Percentiles rank a stretch among this genome's conserved stretches.
Conservation (phyloP, 2,797 vertebrate genomes). For the Adrianichthys oophorus region DNA sequence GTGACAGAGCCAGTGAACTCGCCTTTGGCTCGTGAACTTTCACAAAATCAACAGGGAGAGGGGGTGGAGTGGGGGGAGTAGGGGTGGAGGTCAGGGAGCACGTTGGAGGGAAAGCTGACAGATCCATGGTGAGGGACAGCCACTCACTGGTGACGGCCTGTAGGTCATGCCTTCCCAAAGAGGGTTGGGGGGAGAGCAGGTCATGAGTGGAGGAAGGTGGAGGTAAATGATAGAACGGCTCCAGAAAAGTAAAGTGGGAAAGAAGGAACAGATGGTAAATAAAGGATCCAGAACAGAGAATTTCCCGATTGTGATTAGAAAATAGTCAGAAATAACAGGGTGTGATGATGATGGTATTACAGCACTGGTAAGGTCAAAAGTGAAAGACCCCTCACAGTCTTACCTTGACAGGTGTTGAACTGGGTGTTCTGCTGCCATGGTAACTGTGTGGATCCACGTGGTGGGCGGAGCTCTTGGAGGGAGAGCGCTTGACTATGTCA, state of each 20-base stretch:
- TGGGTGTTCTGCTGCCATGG: slow-evolving; percentile 83
- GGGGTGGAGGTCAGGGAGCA: slow-evolving; percentile 46
- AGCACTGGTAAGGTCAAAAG: neutral
- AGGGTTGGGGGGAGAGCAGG: slow-evolving; percentile 64
- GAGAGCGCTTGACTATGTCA: slow-evolving; percentile 87
- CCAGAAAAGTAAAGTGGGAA: slow-evolving; percentile 61
- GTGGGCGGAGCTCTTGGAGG: slow-evolving; percentile 82
- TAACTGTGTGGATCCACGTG: slow-evolving; percentile 84
- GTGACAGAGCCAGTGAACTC: slow-evolving; percentile 44
- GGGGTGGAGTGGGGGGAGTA: slow-evolving; percentile 68
- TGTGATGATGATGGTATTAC: too few species aligned
- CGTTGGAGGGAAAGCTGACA: slow-evolving; percentile 45
- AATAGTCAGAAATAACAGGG: too few species aligned
- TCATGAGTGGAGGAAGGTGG: slow-evolving; percentile 71
- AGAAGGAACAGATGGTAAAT: slow-evolving; percentile 54
- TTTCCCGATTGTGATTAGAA: neutral
- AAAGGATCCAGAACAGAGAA: neutral
- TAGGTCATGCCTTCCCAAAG: slow-evolving; percentile 66
- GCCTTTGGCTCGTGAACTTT: slow-evolving; percentile 63
- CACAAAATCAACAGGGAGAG: slow-evolving; percentile 74
- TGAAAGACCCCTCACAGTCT: slow-evolving; percentile 3
- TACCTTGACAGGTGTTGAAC: slow-evolving; percentile 87
- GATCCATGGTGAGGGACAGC: slow-evolving; percentile 77
- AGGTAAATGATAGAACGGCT: slow-evolving; percentile 67
- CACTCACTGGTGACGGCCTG: slow-evolving; percentile 75